Conservation (phyloP, 1,140 invertebrate genomes). For the Phenacoccus solenopsis region DNA sequence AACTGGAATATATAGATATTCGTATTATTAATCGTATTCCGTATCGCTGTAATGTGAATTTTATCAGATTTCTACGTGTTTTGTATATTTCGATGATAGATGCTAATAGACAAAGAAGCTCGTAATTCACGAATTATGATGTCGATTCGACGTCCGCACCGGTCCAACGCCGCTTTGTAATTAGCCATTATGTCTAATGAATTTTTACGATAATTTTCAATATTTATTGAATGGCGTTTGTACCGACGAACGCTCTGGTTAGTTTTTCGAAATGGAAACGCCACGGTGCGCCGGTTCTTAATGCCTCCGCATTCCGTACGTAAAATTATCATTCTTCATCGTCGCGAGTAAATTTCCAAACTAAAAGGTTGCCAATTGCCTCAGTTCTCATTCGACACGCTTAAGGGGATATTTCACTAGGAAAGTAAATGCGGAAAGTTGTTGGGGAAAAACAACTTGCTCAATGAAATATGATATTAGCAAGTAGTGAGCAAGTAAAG, state of each 20-base stretch:
- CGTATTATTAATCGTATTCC: neutral
- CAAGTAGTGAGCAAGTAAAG: too few relatives aligned
- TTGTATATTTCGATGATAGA: conserved; percentile 6
- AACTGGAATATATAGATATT: conserved; percentile 3
- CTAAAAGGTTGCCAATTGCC: too few relatives aligned
- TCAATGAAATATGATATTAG: too few relatives aligned
- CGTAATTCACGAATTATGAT: neutral
- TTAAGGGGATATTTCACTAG: too few relatives aligned
- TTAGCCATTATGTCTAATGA: conserved; percentile 12
- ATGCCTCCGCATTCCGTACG: conserved; percentile 6
- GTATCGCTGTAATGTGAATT: neutral
- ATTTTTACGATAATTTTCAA: conserved; percentile 12
- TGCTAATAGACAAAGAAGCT: conserved; percentile 1
- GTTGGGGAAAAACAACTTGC: too few relatives aligned
- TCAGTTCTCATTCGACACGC: too few relatives aligned
- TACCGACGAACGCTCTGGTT: too few relatives aligned
- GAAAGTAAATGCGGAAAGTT: too few relatives aligned
- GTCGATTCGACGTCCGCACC: too few relatives aligned
- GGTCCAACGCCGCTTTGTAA: neutral
- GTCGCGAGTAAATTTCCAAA: too few relatives aligned
- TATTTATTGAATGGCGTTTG: neutral
- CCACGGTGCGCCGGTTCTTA: neutral
- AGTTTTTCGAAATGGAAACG: neutral
- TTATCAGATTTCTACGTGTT: neutral
- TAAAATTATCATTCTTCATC: too few relatives aligned